Evolutionary conservation across 2,797 vertebrate genomes (phyloP), one percentile per base, ranked within the genome.

Genomic region (Gobio occitaniae): DNA sequence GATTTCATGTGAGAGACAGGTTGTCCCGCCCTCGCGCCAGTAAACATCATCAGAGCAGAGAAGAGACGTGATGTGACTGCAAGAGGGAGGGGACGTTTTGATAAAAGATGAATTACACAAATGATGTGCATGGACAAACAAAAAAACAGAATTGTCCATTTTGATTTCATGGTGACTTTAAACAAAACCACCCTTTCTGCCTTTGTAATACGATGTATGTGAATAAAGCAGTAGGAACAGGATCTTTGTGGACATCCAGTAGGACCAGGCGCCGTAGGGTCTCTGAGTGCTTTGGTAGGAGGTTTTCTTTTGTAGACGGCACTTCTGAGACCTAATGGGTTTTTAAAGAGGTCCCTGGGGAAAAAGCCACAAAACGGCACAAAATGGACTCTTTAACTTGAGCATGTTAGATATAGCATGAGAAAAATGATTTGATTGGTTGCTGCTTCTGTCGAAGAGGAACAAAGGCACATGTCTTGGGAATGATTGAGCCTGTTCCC

Each of bases 311-410:
- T 82, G 41, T 82, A 74, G 38, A 74, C 25, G 38, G 52, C 69
- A 61, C 52, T 82, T 71, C 52, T 80, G 50, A 82, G 50, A 41
- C 65, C 38, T 69, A 65, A 65, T 79, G 77, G 41, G 7, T 61
- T 78, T 61, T 56, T 69, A 61, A 74, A 82, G 69, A 47, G 52
- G 25, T 50, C 70, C 54, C 48, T 59, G 3, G 12, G 11, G 61
- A 9, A 21, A 63, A 19, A 81, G 16, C 52, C 66, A 52, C 47
- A 52, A 36, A 66, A 68, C 36, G 32, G 32, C 2, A 32, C 32
- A 32, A 32, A 50, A 79, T 32, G 17, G 25, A 50, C 44, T 50
- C 7, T 10, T 80, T 59, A 12, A 44, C 41, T 59, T 36, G 4
- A 80, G 32, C 2, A 56, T 32, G 6, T 74, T 29, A 78, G 21